These are phyloP conservation scores for Neotoma lepida DNA, from an alignment of 2,113 vertebrate species.

Conservation along the genomic window DNA sequence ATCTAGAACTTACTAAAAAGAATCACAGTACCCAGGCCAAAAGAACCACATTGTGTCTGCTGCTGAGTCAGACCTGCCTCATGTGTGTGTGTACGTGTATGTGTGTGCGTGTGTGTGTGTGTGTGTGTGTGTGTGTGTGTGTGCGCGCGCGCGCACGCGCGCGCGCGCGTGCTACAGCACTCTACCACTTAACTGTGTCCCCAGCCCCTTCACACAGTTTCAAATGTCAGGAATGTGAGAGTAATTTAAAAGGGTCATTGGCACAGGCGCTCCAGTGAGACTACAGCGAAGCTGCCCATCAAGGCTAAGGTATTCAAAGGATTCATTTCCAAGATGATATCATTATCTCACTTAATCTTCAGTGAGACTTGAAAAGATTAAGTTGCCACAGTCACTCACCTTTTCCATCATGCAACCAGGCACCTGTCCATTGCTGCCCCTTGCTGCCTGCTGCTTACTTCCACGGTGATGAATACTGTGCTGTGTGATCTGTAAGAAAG, in stretches of 20 bases:
- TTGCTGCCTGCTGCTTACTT: not conserved
- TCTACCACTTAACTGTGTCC: not conserved
- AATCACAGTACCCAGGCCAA: not conserved
- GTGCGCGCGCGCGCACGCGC: no score
- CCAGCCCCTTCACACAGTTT: not conserved
- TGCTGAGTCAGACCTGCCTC: not conserved
- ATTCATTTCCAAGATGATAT: not conserved
- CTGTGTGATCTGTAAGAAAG: not conserved
- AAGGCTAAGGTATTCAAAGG: not conserved
- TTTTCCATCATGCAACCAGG: not conserved
- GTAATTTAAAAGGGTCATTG: not conserved
- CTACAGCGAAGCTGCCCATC: not conserved
- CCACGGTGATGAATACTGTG: not conserved
- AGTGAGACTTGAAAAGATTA: not conserved
- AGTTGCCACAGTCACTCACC: not conserved
- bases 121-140: no score
- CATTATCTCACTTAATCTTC: not conserved
- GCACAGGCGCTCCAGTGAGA: not conserved
- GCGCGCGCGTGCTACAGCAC: not conserved
- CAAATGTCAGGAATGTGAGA: not conserved
- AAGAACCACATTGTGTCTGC: not conserved
- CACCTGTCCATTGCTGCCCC: not conserved
- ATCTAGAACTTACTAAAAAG: slow-evolving; percentile 38
- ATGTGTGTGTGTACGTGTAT: no score
- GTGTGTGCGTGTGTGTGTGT: no score